Conservation (phyloP, 2,888 invertebrate genomes). For the Spilarctia lutea region DNA sequence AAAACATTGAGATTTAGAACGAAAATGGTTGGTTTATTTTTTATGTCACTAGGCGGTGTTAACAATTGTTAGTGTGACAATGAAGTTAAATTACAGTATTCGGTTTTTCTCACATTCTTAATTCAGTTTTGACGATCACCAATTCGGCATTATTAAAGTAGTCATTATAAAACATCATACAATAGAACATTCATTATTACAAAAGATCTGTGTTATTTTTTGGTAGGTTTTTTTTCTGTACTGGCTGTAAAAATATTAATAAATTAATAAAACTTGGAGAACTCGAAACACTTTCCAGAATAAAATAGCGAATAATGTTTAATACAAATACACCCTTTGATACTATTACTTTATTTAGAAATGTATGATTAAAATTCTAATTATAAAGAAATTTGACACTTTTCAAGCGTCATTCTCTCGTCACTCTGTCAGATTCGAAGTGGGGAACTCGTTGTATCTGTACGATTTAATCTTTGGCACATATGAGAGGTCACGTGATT, state of each 20-base stretch:
- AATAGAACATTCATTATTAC: too few relatives aligned
- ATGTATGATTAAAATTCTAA: too few relatives aligned
- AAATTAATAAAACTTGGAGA: not conserved
- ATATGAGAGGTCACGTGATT: conserved; percentile 79
- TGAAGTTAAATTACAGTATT: not conserved
- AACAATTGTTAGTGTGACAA: not conserved
- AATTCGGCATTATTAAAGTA: not conserved
- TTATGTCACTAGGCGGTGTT: not conserved
- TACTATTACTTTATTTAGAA: too few relatives aligned
- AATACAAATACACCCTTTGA: not conserved
- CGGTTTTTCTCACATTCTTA: not conserved
- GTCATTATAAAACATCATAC: too few relatives aligned
- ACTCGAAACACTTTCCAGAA: not conserved
- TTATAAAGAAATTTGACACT: not conserved
- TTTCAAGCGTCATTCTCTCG: not conserved
- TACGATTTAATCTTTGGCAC: conserved; percentile 53
- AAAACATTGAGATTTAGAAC: not conserved
- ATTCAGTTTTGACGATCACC: not conserved
- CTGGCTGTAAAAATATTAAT: not conserved
- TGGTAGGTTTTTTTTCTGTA: not conserved
- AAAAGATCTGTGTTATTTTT: not conserved
- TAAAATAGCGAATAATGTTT: not conserved
- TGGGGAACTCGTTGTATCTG: not conserved
- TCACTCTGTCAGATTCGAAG: not conserved
- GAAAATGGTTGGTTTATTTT: not conserved